Evolutionary conservation across 2,113 vertebrate genomes (phyloP).

Genomic region (Thalassarche chlororhynchos): DNA sequence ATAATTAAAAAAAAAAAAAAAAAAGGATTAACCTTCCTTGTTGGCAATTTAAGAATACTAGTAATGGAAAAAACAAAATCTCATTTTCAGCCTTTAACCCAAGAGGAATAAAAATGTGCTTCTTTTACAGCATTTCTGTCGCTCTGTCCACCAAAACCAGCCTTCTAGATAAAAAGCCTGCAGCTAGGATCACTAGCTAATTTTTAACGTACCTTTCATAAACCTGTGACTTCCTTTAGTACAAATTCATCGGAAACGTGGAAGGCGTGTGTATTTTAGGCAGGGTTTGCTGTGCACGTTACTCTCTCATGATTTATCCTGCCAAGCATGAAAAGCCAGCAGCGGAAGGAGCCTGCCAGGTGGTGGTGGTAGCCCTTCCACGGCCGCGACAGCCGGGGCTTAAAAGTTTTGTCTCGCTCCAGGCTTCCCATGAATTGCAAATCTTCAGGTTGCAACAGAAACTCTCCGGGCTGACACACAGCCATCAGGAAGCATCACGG

Average conservation of each 20-base stretch:
- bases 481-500: slow-evolving; percentile 54
- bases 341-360: slow-evolving; percentile 28
- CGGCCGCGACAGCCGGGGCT: slow-evolving; percentile 35
- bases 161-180: not conserved
- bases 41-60: not conserved
- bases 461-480: slow-evolving; percentile 53
- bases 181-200: not conserved
- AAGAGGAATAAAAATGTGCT: not conserved
- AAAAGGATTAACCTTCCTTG: not conserved
- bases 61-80: not conserved
- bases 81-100: not conserved
- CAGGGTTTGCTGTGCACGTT: slow-evolving; percentile 3
- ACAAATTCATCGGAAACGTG: not conserved
- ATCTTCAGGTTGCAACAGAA: slow-evolving; percentile 70
- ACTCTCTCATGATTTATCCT: slow-evolving; percentile 7
- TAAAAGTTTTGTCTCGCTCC: slow-evolving; percentile 46
- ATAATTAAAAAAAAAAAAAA: not conserved
- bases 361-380: not conserved
- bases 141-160: not conserved
- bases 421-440: slow-evolving; percentile 60
- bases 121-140: rapidly evolving
- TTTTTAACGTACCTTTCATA: not conserved
- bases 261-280: not conserved
- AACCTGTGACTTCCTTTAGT: not conserved
- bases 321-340: slow-evolving; percentile 30